phyloP scores from a whole-genome alignment of 2,113 vertebrate genomes.

The Ranitomeya imitator region DNA sequence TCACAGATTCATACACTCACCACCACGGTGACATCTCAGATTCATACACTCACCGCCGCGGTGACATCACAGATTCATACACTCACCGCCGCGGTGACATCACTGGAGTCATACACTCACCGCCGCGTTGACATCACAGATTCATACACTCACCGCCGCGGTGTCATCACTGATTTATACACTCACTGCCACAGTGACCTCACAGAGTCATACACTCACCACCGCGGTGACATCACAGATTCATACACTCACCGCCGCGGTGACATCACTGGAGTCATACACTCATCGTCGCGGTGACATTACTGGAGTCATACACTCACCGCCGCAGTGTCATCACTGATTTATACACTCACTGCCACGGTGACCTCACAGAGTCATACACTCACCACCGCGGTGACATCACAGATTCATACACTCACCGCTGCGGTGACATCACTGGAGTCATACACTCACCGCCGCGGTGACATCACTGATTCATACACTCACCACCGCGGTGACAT shows the following conservation, averaged over 20 bases:
- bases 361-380: constrained; percentile 8
- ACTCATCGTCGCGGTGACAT: too few relatives aligned
- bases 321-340: neutral
- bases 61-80: neutral
- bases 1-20: neutral
- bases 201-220: neutral
- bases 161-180: neutral
- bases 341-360: neutral
- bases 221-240: neutral
- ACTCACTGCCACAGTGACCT: neutral
- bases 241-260: too few relatives aligned
- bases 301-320: neutral
- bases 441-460: neutral
- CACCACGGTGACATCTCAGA: neutral
- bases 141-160: neutral
- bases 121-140: neutral
- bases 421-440: constrained; percentile 5
- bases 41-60: neutral
- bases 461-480: neutral
- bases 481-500: neutral
- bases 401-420: neutral
- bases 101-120: neutral
- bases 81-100: neutral
- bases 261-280: too few relatives aligned
- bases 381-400: neutral